Conservation (phyloP, 2,888 invertebrate genomes). For the Dorcus parallelipipedus region DNA sequence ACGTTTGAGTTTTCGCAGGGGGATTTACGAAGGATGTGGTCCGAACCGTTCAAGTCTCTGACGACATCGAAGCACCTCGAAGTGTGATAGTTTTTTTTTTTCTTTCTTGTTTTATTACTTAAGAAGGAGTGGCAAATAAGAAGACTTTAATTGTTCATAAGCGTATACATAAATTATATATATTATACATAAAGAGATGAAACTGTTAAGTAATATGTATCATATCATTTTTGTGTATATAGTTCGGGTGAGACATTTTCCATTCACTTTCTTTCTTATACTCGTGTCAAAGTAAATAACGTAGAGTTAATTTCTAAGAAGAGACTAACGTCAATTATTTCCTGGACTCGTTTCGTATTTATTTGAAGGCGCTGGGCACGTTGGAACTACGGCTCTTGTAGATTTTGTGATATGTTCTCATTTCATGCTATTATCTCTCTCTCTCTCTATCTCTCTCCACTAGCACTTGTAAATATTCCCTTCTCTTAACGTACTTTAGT, state of each 20-base stretch:
- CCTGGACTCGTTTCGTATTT: too few species aligned
- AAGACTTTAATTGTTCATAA: constrained; percentile 7
- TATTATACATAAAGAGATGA: constrained; percentile 1
- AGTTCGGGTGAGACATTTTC: neutral
- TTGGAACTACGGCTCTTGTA: too few species aligned
- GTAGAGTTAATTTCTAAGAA: too few species aligned
- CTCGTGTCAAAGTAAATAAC: neutral
- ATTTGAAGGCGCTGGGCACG: too few species aligned
- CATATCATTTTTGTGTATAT: constrained; percentile 17
- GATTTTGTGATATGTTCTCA: too few species aligned
- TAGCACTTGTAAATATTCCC: too few species aligned
- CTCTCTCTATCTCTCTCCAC: too few species aligned
- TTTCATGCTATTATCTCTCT: too few species aligned
- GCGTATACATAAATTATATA: constrained; percentile 1
- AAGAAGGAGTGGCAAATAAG: neutral
- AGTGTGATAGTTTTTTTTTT: constrained; percentile 57
- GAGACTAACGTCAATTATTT: too few species aligned
- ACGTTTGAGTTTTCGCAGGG: constrained; percentile 63
- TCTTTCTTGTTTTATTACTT: too few species aligned
- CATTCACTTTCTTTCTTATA: neutral
- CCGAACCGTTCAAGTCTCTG: constrained; percentile 88
- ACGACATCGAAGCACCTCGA: constrained; percentile 77
- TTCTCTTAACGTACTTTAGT: too few species aligned
- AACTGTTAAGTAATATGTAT: constrained; percentile 14
- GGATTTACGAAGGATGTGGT: constrained; percentile 96